These are phyloP conservation scores for Saccopteryx bilineata DNA, from an alignment of 2,113 vertebrate genomes.

Conservation along the genomic window DNA sequence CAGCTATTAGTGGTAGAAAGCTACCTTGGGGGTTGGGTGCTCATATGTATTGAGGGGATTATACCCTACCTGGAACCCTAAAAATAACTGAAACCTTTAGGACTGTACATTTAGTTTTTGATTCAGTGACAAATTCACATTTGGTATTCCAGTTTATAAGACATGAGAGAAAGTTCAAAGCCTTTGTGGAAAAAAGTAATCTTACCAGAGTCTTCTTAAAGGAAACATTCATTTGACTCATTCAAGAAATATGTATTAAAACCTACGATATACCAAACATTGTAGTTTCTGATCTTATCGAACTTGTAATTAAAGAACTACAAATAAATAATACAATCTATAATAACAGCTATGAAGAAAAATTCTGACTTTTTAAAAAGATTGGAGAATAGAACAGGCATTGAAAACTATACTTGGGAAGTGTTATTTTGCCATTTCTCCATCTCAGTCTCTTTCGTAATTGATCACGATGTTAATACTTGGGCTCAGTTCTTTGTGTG, in stretches of 20 bases:
- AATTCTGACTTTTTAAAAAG: neutral
- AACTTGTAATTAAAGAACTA: constrained; percentile 6
- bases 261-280: neutral
- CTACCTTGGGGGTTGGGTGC: neutral
- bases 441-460: neutral
- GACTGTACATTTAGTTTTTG: neutral
- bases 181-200: neutral
- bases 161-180: neutral
- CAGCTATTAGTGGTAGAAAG: neutral
- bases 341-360: constrained; percentile 17
- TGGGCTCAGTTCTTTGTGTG: neutral
- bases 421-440: neutral
- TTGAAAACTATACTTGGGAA: neutral
- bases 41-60: neutral
- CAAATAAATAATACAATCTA: neutral
- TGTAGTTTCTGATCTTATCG: neutral
- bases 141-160: neutral
- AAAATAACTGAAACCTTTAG: neutral
- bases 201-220: constrained; percentile 14
- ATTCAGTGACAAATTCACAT: neutral
- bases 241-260: constrained; percentile 40
- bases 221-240: constrained; percentile 15
- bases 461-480: neutral
- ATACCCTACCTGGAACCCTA: neutral
- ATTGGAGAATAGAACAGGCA: neutral